Evolutionary conservation across 2,113 vertebrate genomes (phyloP).

Genomic region (Opisthocomus hoazin): DNA sequence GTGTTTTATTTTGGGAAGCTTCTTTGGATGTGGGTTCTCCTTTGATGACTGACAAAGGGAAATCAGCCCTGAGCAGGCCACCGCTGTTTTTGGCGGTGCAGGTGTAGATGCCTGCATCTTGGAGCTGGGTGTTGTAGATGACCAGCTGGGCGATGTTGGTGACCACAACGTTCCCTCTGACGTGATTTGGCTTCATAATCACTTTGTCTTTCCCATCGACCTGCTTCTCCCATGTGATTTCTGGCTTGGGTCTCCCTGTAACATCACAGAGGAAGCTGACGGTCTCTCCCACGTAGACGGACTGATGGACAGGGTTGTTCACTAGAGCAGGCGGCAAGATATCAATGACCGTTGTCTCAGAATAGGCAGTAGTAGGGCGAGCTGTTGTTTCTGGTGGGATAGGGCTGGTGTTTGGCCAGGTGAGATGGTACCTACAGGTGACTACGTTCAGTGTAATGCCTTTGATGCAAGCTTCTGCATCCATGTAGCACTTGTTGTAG

Average conservation of each 20-base stretch:
- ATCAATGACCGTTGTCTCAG: slow-evolving; percentile 75
- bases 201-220: slow-evolving; percentile 76
- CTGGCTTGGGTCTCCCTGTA: slow-evolving; percentile 80
- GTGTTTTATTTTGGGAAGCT: slow-evolving; percentile 71
- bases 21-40: slow-evolving; percentile 61
- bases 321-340: slow-evolving; percentile 73
- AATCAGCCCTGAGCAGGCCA: slow-evolving; percentile 78
- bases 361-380: slow-evolving; percentile 82
- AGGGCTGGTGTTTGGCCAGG: slow-evolving; percentile 89
- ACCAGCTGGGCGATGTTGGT: slow-evolving; percentile 94
- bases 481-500: slow-evolving; percentile 99
- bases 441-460: slow-evolving; percentile 87
- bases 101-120: slow-evolving; percentile 87
- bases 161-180: slow-evolving; percentile 89
- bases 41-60: slow-evolving; percentile 82
- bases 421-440: slow-evolving; percentile 88
- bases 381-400: slow-evolving; percentile 82
- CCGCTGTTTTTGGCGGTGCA: slow-evolving; percentile 85
- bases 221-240: slow-evolving; percentile 93
- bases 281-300: slow-evolving; percentile 81
- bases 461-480: slow-evolving; percentile 94
- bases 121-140: slow-evolving; percentile 88
- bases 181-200: slow-evolving; percentile 88
- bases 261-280: slow-evolving; percentile 93
- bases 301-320: slow-evolving; percentile 77